Evolutionary conservation across 2,113 vertebrate genomes (phyloP).

Genomic region (Cephalopterus ornatus): DNA sequence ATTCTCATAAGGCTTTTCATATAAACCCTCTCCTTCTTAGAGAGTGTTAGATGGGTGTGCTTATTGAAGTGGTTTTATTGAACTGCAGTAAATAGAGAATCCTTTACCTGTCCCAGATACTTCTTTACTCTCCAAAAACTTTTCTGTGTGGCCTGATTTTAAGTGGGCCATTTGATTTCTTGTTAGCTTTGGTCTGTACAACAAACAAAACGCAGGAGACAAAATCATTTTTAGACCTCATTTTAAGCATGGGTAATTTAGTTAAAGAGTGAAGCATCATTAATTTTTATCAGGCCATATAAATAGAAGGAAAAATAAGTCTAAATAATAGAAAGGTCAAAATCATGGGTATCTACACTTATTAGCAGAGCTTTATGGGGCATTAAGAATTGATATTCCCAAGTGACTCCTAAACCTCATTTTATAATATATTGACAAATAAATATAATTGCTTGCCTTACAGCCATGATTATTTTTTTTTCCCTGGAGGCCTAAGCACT

Average conservation of each 20-base stretch:
- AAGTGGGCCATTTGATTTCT: neutral
- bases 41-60: neutral
- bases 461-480: neutral
- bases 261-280: neutral
- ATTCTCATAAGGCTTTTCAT: neutral
- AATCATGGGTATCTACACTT: neutral
- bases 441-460: neutral
- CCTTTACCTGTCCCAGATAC: neutral
- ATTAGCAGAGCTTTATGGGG: constrained; percentile 22
- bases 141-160: neutral
- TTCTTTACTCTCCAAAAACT: neutral
- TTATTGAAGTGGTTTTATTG: neutral
- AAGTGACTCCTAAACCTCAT: neutral
- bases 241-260: neutral
- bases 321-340: constrained; percentile 33
- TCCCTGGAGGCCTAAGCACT: neutral
- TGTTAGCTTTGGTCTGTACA: neutral
- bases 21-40: neutral
- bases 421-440: constrained; percentile 24
- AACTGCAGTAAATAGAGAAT: neutral
- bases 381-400: constrained; percentile 1
- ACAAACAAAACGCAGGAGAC: neutral
- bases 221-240: neutral
- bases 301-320: neutral
- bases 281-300: constrained; percentile 20